A percentile compares a stretch with the other conserved stretches of the same genome.
These are phyloP conservation scores for Hetaerina titia DNA, from an alignment of 2,888 invertebrate genomes.

Conservation along the genomic window DNA sequence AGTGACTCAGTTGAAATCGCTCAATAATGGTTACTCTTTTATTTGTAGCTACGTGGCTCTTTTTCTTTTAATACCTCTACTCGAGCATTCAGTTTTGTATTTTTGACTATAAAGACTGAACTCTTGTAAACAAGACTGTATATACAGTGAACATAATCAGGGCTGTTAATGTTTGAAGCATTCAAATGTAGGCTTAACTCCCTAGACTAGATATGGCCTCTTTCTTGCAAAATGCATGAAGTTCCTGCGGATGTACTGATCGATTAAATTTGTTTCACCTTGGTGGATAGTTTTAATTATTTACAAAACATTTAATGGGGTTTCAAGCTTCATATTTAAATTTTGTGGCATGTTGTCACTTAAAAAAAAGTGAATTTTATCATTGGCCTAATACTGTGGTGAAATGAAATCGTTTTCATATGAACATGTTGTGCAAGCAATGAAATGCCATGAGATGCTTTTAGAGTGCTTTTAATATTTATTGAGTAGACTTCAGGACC, in stretches of 20 bases:
- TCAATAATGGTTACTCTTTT: constrained; percentile 45
- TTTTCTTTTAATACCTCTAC: constrained; percentile 51
- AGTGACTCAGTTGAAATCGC: constrained; percentile 54
- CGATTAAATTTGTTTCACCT: constrained; percentile 50
- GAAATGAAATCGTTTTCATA: constrained; percentile 25
- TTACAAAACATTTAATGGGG: constrained; percentile 40
- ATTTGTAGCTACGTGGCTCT: constrained; percentile 46
- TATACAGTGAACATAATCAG: constrained; percentile 54
- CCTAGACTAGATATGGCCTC: constrained; percentile 51
- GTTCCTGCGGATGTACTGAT: constrained; percentile 62
- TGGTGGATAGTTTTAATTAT: constrained; percentile 50
- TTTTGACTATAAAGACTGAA: constrained; percentile 55
- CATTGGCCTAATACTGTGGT: constrained; percentile 40
- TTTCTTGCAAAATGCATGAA: constrained; percentile 52
- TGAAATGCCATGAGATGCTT: constrained; percentile 56
- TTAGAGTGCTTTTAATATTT: constrained; percentile 60
- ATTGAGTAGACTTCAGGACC: constrained; percentile 23
- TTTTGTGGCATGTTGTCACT: constrained; percentile 64
- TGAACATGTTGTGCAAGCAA: constrained; percentile 27
- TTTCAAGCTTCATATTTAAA: constrained; percentile 54
- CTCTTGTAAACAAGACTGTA: constrained; percentile 65
- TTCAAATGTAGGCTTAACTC: constrained; percentile 53
- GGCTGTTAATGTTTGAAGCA: constrained; percentile 58
- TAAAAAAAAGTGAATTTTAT: constrained; percentile 28
- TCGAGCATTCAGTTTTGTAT: constrained; percentile 54